Base-by-base conservation (phyloP, 2,113 vertebrate species). In the Lichenostomus cassidix region DNA sequence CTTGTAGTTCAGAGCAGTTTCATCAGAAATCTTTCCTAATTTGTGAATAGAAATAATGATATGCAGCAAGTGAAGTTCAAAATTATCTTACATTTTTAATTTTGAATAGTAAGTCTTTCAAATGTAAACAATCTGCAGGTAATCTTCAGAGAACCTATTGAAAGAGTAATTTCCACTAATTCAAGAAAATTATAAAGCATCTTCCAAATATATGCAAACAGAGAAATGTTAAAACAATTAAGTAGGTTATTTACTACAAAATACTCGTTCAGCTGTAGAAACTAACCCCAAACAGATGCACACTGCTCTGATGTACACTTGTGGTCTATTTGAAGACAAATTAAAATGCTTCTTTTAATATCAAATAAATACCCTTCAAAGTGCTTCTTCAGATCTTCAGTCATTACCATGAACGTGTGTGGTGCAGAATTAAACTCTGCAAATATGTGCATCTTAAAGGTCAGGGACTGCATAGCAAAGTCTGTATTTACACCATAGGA, bases 191-290 rank as follows among this genome's bases (percentile, higher is more conserved):
- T 21, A 88, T 59, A 20, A 92, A 69, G 24, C 73, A 58, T 68
- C 74, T 93, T 76, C 71, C 53, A 88, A 89, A 93, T 83, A 89
- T 67, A 87, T 52, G 70, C 79, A 91, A 97, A 96, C 83, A 89
- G 58, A 75, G 82, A 95, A 95, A 95, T 81, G 82, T 89, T 95
- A 94, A 89, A 93, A 87, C 85, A 90, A 89, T 96, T 92, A 93
- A 95, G 46, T 78, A 92, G 87, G 87, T 96, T 97, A 96, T 97
- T 96, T 93, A 86, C 91, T 85, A 81, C 73, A 93, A 92, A 96
- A 94, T 71, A 90, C 16, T 89, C 92, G 90, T 83, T 91, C 81
- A 76, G 31, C 58, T 7, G 0, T 50, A 60, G 42, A 79, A 89
- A 76, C 81, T 94, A 95, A 95, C 78, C 80, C 62, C 31, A 27